Conservation (phyloP, 2,113 vertebrate species). For the Camelus bactrianus region DNA sequence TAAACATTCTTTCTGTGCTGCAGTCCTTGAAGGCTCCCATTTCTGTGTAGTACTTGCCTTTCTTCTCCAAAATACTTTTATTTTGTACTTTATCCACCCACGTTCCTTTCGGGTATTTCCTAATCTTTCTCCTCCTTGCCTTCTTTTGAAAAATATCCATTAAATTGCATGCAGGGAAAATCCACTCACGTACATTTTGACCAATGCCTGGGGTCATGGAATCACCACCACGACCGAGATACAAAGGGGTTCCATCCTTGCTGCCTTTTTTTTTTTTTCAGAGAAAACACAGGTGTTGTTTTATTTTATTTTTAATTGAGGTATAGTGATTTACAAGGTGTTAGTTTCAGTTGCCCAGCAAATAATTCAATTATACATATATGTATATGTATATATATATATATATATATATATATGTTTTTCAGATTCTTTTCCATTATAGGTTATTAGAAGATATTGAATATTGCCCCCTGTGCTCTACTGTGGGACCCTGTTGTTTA, state of each 20-base stretch:
- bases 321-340: too few relatives aligned
- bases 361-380: too few relatives aligned
- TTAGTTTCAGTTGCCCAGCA: too few relatives aligned
- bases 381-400: too few relatives aligned
- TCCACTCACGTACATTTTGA: not conserved
- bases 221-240: too few relatives aligned
- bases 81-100: not conserved
- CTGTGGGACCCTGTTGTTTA: too few relatives aligned
- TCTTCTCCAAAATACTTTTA: not conserved
- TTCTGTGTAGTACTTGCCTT: not conserved
- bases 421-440: too few relatives aligned
- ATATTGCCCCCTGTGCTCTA: too few relatives aligned
- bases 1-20: not conserved
- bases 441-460: too few relatives aligned
- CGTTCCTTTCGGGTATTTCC: not conserved
- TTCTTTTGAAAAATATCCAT: not conserved
- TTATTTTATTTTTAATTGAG: too few relatives aligned
- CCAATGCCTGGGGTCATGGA: not conserved
- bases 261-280: not conserved
- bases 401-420: too few relatives aligned
- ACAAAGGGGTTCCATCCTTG: fast-evolving
- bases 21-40: not conserved
- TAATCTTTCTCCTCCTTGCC: not conserved
- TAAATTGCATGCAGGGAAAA: not conserved
- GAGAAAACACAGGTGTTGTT: too few relatives aligned